Conservation (phyloP, 2,113 vertebrate species). For the Loxodonta africana region DNA sequence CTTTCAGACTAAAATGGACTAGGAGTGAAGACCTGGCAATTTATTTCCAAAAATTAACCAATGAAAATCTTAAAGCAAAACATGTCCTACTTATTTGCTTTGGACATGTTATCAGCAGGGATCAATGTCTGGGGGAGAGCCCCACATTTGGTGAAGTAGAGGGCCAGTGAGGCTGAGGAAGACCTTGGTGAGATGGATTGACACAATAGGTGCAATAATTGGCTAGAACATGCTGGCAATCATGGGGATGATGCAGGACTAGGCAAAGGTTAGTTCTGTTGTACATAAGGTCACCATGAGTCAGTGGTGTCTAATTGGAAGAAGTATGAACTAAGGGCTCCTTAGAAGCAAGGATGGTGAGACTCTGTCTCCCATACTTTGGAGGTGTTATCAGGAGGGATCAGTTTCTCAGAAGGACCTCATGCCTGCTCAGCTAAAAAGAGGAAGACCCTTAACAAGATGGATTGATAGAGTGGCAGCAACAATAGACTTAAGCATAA, state of each 20-base stretch:
- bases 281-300: not conserved
- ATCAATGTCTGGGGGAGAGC: too few relatives aligned
- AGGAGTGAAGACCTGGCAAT: not conserved
- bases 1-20: not conserved
- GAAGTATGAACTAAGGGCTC: too few relatives aligned
- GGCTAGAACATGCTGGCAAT: not conserved
- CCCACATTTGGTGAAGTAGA: not conserved
- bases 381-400: too few relatives aligned
- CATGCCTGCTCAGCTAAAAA: too few relatives aligned
- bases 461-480: too few relatives aligned
- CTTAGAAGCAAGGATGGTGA: too few relatives aligned
- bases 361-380: too few relatives aligned
- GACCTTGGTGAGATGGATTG: not conserved
- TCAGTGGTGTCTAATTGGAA: not conserved
- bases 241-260: not conserved
- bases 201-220: not conserved
- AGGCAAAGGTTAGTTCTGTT: not conserved
- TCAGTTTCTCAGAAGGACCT: too few relatives aligned
- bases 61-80: not conserved
- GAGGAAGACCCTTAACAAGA: too few relatives aligned
- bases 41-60: not conserved
- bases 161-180: not conserved
- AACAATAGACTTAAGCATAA: too few relatives aligned
- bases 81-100: too few relatives aligned
- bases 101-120: too few relatives aligned